Conservation (phyloP, 2,797 vertebrate species). For the Chelonia mydas region DNA sequence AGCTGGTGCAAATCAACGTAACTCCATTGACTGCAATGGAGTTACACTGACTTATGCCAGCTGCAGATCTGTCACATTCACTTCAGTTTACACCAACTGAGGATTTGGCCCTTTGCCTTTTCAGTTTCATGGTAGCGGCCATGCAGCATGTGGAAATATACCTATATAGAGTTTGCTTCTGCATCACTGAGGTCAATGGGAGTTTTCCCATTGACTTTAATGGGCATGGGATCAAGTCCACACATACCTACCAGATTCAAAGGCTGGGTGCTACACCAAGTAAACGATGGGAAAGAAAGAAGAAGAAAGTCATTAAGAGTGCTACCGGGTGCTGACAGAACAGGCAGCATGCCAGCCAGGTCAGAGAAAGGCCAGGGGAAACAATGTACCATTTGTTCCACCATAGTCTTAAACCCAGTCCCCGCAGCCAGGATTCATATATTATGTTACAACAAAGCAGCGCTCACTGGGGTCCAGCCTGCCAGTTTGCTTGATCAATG, state of each 20-base stretch:
- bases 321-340: not conserved
- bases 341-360: not conserved
- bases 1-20: not conserved
- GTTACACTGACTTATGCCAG: not conserved
- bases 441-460: not conserved
- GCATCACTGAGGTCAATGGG: not conserved
- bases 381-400: not conserved
- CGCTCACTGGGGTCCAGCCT: not conserved
- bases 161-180: not conserved
- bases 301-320: not conserved
- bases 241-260: not conserved
- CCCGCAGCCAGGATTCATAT: not conserved
- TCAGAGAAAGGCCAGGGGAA: not conserved
- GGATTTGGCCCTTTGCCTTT: not conserved
- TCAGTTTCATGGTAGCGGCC: not conserved
- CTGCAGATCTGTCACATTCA: not conserved
- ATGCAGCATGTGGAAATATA: not conserved
- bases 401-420: not conserved
- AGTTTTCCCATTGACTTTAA: not conserved
- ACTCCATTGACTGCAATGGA: accelerated
- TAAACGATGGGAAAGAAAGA: not conserved
- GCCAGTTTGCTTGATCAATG: not conserved
- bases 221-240: not conserved
- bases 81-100: accelerated
- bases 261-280: not conserved